phyloP scores from a whole-genome alignment of 1,140 invertebrate genomes.

The Pogonus chalceus region DNA sequence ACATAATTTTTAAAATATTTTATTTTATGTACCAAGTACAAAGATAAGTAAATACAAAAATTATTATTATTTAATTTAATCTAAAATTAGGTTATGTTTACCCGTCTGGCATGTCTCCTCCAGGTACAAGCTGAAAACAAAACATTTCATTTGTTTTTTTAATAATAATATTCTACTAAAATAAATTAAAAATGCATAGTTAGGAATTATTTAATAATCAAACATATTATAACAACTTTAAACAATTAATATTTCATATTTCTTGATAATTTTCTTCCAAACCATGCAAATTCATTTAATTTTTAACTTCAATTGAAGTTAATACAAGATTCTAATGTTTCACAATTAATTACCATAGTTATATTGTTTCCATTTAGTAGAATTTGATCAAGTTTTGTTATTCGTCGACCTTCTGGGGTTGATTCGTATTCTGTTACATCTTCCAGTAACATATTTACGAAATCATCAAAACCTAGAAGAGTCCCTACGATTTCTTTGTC shows the following conservation, averaged over 20 bases:
- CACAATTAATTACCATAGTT: slow-evolving; percentile 78
- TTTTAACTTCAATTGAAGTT: slow-evolving; percentile 13
- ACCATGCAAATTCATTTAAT: neutral
- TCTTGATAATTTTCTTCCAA: slow-evolving; percentile 7
- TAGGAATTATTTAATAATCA: neutral
- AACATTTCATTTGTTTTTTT: slow-evolving; percentile 6
- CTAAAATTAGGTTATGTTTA: too few relatives aligned
- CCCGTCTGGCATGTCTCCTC: slow-evolving; percentile 56
- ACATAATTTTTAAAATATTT: neutral
- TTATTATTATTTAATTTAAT: too few relatives aligned
- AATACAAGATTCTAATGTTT: slow-evolving; percentile 13
- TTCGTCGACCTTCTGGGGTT: slow-evolving; percentile 89
- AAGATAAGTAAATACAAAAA: slow-evolving; percentile 4
- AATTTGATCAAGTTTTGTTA: slow-evolving; percentile 97
- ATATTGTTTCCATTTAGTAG: slow-evolving; percentile 99
- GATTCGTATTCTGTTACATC: slow-evolving; percentile 92
- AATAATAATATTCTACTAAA: too few relatives aligned
- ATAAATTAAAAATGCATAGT: neutral
- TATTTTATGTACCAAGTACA: neutral
- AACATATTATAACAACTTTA: neutral
- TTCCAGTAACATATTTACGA: slow-evolving; percentile 94
- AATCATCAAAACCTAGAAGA: slow-evolving; percentile 95
- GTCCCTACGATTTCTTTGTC: slow-evolving; percentile 99
- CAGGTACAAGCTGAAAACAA: slow-evolving; percentile 51
- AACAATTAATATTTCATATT: neutral